Percentiles rank a stretch among this genome's conserved stretches.
Conservation (phyloP, 2,113 vertebrate species). For the Ploceus nigricollis region DNA sequence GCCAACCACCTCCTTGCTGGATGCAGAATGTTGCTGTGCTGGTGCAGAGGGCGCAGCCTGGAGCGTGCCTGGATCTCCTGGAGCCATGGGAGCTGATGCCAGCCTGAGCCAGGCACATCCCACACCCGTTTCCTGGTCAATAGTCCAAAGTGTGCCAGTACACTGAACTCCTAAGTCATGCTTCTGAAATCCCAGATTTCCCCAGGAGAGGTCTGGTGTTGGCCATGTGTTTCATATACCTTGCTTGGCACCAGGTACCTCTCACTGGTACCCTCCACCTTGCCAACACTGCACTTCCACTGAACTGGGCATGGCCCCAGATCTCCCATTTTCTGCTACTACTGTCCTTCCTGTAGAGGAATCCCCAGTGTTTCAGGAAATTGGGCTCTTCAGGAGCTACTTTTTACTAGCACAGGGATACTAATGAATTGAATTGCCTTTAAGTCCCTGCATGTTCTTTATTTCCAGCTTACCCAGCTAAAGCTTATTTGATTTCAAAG, state of each 20-base stretch:
- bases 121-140: background rate
- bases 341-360: background rate
- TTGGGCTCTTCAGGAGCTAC: background rate
- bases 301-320: background rate
- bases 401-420: background rate
- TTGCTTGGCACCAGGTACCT: background rate
- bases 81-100: background rate
- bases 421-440: background rate
- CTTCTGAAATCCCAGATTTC: background rate
- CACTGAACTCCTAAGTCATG: background rate
- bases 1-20: background rate
- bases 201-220: background rate
- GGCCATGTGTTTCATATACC: background rate
- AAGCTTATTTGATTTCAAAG: slow-evolving; percentile 21
- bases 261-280: rapidly evolving
- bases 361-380: background rate
- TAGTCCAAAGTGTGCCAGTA: background rate
- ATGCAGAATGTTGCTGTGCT: rapidly evolving
- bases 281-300: background rate
- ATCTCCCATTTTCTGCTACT: background rate
- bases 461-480: background rate
- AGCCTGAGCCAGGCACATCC: background rate
- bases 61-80: background rate
- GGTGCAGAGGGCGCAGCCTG: background rate
- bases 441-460: background rate